phyloP scores from a whole-genome alignment of 2,113 vertebrate species.

The Cinclus cinclus region DNA sequence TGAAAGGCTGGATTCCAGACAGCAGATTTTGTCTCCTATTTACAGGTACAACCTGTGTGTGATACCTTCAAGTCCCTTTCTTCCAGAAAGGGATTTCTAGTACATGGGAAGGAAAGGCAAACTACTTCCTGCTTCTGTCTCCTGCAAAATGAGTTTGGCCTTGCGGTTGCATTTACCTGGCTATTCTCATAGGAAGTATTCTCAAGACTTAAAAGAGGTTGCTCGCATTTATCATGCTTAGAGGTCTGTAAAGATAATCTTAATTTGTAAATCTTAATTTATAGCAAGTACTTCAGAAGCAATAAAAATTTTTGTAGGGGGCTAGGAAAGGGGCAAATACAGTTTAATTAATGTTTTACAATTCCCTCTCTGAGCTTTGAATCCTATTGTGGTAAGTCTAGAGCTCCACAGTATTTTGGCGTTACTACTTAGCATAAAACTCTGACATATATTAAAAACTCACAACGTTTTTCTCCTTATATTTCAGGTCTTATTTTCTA shows the following conservation, averaged over 20 bases:
- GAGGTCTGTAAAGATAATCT: background rate
- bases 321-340: background rate
- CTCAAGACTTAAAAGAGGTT: background rate
- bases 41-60: background rate
- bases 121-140: background rate
- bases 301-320: background rate
- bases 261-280: constrained; percentile 14
- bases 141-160: background rate
- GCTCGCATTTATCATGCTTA: background rate
- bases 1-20: background rate
- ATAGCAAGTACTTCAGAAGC: background rate
- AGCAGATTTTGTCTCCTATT: background rate
- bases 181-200: background rate
- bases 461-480: background rate
- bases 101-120: background rate
- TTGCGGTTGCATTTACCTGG: background rate
- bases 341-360: background rate
- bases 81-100: background rate
- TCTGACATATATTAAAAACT: background rate
- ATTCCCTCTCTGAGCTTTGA: background rate
- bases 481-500: constrained; percentile 93
- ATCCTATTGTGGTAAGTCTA: background rate
- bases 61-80: background rate
- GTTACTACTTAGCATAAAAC: background rate
- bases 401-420: background rate